Evolutionary conservation across 2,888 invertebrate species (phyloP).

Genomic region (Druceiella hillmani): DNA sequence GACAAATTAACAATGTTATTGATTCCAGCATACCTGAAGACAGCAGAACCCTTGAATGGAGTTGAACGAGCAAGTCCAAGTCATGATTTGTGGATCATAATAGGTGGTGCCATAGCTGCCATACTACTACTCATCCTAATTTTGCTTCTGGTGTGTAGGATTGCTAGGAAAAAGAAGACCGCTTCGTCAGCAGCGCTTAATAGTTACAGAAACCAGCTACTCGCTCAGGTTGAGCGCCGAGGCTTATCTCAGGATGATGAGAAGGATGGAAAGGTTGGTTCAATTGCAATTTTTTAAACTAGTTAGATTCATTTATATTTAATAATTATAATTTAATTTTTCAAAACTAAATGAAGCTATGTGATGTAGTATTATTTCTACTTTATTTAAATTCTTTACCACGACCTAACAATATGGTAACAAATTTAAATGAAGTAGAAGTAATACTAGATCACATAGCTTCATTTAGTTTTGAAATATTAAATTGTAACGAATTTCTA

Average conservation of each 20-base stretch:
- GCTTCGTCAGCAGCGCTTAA: slow-evolving; percentile 42
- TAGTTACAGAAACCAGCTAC: slow-evolving; percentile 40
- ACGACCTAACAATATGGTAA: too few relatives aligned
- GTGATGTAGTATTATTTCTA: too few relatives aligned
- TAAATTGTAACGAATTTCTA: too few relatives aligned
- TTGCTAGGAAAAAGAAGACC: slow-evolving; percentile 38
- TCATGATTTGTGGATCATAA: slow-evolving; percentile 56
- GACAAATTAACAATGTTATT: neutral
- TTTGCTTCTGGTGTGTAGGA: slow-evolving; percentile 40
- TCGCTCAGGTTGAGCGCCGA: slow-evolving; percentile 42
- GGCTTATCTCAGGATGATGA: slow-evolving; percentile 40
- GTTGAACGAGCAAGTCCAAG: slow-evolving; percentile 36
- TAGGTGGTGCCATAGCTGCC: slow-evolving; percentile 57
- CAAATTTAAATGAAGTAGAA: too few relatives aligned
- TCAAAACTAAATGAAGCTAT: too few relatives aligned
- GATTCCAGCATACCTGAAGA: slow-evolving; percentile 61
- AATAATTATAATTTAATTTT: too few relatives aligned
- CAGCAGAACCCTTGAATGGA: slow-evolving; percentile 55
- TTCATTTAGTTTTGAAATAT: too few relatives aligned
- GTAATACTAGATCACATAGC: too few relatives aligned
- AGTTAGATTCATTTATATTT: too few relatives aligned
- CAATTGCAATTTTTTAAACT: too few relatives aligned
- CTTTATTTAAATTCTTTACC: too few relatives aligned
- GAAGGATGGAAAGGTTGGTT: slow-evolving; percentile 39
- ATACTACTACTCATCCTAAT: slow-evolving; percentile 54